Percentiles rank a stretch among this genome's conserved stretches.
Evolutionary conservation across 2,797 vertebrate species (phyloP).

Genomic region (Enteromius radiatus): DNA sequence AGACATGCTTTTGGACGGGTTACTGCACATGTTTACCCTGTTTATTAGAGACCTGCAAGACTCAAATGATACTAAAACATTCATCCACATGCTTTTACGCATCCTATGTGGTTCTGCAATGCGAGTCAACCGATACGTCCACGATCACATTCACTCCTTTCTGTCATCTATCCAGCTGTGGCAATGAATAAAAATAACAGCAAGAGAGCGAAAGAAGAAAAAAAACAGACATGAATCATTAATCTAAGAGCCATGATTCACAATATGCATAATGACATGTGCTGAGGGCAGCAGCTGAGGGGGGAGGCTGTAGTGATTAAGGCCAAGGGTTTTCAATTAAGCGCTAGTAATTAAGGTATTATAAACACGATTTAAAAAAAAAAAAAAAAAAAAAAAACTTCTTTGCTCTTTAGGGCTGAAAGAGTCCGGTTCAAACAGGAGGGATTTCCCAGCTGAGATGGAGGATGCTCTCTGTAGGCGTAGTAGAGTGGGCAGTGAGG

Average conservation of each 20-base stretch:
- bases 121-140: background rate
- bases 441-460: slow-evolving; percentile 43
- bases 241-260: slow-evolving; percentile 51
- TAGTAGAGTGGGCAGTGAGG: background rate
- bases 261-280: slow-evolving; percentile 46
- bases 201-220: background rate
- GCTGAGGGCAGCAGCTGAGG: slow-evolving; percentile 35
- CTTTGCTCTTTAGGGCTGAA: slow-evolving; percentile 24
- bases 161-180: slow-evolving; percentile 26
- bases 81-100: background rate
- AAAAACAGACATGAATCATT: slow-evolving; percentile 50
- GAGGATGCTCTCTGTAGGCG: slow-evolving; percentile 3
- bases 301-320: slow-evolving; percentile 36
- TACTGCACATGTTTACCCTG: background rate
- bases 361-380: slow-evolving; percentile 32
- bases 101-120: too few relatives aligned
- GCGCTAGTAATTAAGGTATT: slow-evolving; percentile 53
- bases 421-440: slow-evolving; percentile 39
- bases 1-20: background rate
- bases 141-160: slow-evolving; percentile 17
- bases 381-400: background rate
- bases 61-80: background rate
- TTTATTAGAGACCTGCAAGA: background rate
- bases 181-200: slow-evolving; percentile 9
- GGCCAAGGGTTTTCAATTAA: slow-evolving; percentile 53